Evolutionary conservation across 2,888 invertebrate species (phyloP).

Genomic region (Cantharis flavilabris): DNA sequence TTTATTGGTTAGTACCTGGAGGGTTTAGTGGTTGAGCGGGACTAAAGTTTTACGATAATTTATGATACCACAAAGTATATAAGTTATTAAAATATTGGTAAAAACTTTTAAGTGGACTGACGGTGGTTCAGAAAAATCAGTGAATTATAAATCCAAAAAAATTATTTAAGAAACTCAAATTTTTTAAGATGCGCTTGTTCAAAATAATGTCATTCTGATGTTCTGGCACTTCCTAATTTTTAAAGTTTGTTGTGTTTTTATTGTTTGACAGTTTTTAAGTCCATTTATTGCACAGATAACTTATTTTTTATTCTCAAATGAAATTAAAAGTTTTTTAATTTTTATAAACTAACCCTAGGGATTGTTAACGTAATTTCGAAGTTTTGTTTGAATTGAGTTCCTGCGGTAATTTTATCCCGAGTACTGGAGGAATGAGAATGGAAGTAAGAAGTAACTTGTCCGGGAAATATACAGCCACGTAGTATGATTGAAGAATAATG

Average conservation of each 20-base stretch:
- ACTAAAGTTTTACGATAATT: conserved; percentile 2
- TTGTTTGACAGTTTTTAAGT: neutral
- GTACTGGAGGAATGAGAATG: neutral
- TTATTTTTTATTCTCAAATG: neutral
- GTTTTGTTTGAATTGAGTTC: neutral
- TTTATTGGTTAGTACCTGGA: conserved; percentile 1
- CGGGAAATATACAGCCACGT: conserved; percentile 20
- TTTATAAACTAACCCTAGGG: neutral
- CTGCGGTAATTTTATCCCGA: neutral
- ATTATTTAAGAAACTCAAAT: neutral
- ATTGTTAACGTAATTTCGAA: neutral
- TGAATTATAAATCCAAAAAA: conserved; percentile 7
- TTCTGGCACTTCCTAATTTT: neutral
- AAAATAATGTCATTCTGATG: neutral
- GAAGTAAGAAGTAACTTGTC: neutral
- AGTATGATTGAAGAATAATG: conserved; percentile 37
- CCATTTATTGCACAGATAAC: neutral
- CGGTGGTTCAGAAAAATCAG: conserved; percentile 4
- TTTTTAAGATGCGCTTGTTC: neutral
- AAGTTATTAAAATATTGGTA: conserved; percentile 11
- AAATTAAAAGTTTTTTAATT: neutral
- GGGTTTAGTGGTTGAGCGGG: neutral
- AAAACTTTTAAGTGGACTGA: conserved; percentile 13
- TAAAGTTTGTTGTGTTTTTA: neutral
- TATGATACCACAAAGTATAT: conserved; percentile 8